phyloP scores from a whole-genome alignment of 1,140 invertebrate species.

The Dryas iulia region DNA sequence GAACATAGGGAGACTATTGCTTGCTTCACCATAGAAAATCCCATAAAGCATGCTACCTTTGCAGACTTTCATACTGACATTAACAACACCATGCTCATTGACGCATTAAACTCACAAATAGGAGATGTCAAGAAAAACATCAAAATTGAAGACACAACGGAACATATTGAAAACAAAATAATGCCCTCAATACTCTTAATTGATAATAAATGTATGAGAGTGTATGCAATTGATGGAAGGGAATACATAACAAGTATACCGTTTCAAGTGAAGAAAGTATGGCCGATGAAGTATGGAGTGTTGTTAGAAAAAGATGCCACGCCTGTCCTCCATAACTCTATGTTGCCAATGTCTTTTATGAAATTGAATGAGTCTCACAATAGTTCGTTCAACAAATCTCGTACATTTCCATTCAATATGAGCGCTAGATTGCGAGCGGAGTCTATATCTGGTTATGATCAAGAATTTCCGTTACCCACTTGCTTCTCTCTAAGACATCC shows the following conservation, averaged over 20 bases:
- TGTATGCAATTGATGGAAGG: conserved; percentile 90
- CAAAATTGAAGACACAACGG: conserved; percentile 72
- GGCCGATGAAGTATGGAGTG: conserved; percentile 89
- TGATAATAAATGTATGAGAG: conserved; percentile 88
- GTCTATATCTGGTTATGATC: conserved; percentile 62
- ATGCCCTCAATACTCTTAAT: conserved; percentile 86
- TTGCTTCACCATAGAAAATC: conserved; percentile 89
- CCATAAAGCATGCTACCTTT: conserved; percentile 91
- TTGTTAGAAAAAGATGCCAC: conserved; percentile 86
- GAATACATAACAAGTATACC: conserved; percentile 91
- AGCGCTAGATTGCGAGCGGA: conserved; percentile 62
- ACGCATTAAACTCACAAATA: conserved; percentile 73
- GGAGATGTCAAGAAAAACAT: conserved; percentile 71
- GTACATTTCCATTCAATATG: conserved; percentile 56
- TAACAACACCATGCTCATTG: conserved; percentile 79
- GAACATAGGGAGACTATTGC: conserved; percentile 82
- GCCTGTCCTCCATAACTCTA: conserved; percentile 55
- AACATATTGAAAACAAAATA: conserved; percentile 61
- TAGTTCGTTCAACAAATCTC: conserved; percentile 56
- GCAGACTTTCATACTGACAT: conserved; percentile 85
- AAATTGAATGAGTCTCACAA: conserved; percentile 65
- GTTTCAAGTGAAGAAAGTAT: conserved; percentile 90
- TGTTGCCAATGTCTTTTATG: conserved; percentile 56
- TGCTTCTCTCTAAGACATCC: conserved; percentile 93
- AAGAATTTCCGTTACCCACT: conserved; percentile 81